Base-by-base conservation (phyloP, 2,888 invertebrate genomes). In the Heteromurus nitidus region DNA sequence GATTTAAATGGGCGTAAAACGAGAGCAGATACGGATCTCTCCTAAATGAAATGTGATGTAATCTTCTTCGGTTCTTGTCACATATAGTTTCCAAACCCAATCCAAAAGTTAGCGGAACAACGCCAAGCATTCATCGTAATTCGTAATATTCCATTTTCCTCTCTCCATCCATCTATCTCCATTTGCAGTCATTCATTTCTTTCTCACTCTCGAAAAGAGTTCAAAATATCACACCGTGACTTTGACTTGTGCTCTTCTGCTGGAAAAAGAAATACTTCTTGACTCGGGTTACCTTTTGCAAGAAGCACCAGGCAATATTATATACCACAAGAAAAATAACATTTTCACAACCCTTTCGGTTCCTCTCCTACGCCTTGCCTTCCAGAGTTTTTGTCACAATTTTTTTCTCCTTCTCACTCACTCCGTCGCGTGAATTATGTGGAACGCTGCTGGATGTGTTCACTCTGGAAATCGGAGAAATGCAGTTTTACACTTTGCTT, bases 341-440 rank as follows among this genome's bases (percentile, higher is more conserved):
- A 9, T 36, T 36, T 36, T 13, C n/a, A n/a, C 36, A 5, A n/a
- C n/a, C n/a, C n/a, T 47, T 47, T 5, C n/a, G 47, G 47, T 36
- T 36, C 47, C 11, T 5, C 47, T n/a, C n/a, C 16, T 47, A 16
- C 11, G 16, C 7, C 7, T 47, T 11, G 16, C 47, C 7, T 47
- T 47, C 47, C 47, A 13, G 47, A 11, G 11, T 36, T 20, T 55
- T 55, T 55, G 55, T 55, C 55, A 55, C 55, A n/a, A n/a, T n/a
- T n/a, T n/a, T n/a, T n/a, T n/a, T n/a, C 55, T 55, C 55, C 24
- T 55, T 20, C 55, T 55, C 36, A 24, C 55, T 55, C 22, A n/a
- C 47, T 36, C 36, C n/a, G n/a, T 47, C n/a, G 47, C n/a, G 47
- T 24, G 24, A 55, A 9, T 55, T 55, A 55, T 55, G 55, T 3